Conservation (phyloP, 2,797 vertebrate species). For the Coccyzus lansbergi region DNA sequence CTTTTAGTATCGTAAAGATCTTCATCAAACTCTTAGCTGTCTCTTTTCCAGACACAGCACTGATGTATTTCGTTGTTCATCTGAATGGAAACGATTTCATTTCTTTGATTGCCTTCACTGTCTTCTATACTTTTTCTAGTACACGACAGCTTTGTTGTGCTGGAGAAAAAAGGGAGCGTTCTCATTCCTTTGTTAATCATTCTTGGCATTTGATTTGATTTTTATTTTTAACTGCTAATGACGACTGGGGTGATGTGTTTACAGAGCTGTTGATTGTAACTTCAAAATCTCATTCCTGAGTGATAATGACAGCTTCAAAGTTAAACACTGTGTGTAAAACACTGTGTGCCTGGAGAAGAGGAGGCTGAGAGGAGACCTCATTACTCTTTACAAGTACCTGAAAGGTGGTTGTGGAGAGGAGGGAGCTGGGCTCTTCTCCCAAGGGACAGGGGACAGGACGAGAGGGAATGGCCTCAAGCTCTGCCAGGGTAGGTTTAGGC, state of each 20-base stretch:
- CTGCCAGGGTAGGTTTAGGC: too few species aligned
- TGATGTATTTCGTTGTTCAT: neutral
- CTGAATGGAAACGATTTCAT: neutral
- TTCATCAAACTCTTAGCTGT: neutral
- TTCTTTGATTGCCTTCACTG: neutral
- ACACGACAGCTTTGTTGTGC: neutral
- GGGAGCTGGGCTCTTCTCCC: too few species aligned
- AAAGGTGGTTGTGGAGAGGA: too few species aligned
- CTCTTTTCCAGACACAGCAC: neutral
- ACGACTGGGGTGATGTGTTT: neutral
- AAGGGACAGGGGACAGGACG: too few species aligned
- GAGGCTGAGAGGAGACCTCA: too few species aligned
- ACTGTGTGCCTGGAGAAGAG: too few species aligned
- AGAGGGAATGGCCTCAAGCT: too few species aligned
- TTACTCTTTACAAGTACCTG: too few species aligned
- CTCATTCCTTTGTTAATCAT: neutral
- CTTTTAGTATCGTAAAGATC: neutral
- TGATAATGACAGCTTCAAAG: neutral
- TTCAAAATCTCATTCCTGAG: neutral
- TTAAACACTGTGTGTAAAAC: neutral
- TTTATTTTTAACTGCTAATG: neutral
- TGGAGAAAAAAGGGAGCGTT: neutral
- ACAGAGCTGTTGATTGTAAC: neutral
- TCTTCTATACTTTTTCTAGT: neutral
- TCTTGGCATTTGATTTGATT: neutral